Evolutionary conservation across 2,888 invertebrate species (phyloP).

Genomic region (Andrena camellia): DNA sequence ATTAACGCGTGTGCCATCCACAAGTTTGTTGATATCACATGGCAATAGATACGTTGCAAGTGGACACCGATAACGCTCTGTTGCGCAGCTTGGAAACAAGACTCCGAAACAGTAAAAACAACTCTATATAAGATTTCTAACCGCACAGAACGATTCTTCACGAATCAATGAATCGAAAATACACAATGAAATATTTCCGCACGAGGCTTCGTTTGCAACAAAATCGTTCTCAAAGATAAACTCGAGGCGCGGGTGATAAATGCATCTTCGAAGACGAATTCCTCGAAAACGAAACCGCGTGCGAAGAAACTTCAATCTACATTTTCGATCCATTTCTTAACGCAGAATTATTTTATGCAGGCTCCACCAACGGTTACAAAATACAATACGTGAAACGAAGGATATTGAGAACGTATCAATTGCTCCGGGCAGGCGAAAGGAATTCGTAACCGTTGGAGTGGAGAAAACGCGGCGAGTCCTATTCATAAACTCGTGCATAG

Average conservation of each 20-base stretch:
- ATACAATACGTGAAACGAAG: not conserved
- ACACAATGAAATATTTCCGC: no score
- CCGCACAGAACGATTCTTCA: no score
- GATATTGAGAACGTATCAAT: not conserved
- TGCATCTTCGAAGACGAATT: no score
- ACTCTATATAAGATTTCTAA: no score
- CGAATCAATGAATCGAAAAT: no score
- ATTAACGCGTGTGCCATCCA: slow-evolving; percentile 2
- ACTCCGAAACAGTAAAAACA: not conserved
- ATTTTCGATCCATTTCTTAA: no score
- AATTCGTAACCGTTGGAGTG: not conserved
- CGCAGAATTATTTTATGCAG: no score
- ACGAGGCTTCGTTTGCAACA: no score
- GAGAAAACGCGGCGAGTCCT: slow-evolving; percentile 22
- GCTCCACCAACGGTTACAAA: not conserved
- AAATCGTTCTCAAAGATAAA: no score
- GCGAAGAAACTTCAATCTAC: no score
- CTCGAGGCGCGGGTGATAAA: no score
- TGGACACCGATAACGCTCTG: not conserved
- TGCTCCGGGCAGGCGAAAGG: not conserved
- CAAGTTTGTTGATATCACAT: not conserved
- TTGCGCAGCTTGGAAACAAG: not conserved
- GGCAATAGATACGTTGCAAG: not conserved
- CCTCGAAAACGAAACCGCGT: no score
- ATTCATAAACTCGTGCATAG: slow-evolving; percentile 42